Base-by-base conservation (phyloP, 2,888 invertebrate genomes). In the Amblyteles armatorius region DNA sequence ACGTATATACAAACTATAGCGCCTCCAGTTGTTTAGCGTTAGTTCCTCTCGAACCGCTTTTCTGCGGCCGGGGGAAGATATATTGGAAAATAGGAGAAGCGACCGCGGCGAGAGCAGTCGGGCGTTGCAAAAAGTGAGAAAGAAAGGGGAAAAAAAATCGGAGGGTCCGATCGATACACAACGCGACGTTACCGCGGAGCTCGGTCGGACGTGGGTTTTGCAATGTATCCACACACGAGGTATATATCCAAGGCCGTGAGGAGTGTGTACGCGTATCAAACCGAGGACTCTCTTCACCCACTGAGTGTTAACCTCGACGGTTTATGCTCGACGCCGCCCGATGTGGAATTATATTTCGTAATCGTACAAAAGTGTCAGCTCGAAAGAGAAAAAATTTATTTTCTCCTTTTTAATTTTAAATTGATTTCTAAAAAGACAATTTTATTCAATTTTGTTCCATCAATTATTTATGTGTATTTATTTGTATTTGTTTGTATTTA, bases 161-260 rank as follows among this genome's bases (percentile, higher is more conserved):
- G 68, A 81, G 68, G 74, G 69, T 69, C 69, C 81, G 74, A 81
- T 81, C 81, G 81, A 81, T 81, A 69, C 74, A 60, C 50, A 69
- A 76, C 65, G 68, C 77, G 67, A 77, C 77, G 50, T 77, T 77
- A 52, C 52, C 67, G 26, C 33, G 50, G 52, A 40, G 69, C 65
- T 67, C 69, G 60, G 77, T 67, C 69, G 44, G 72, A 82, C 78
- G 71, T 78, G 79, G 82, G 83, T 87, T 88, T 63, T 85, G 79
- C 86, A 86, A 83, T 81, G 82, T 84, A 79, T 68, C 79, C 67
- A 57, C 55, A 73, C 44, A 67, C 73, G 33, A 67, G 29, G 73
- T 44, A 16, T 16, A 48, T 16, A 44, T 29, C 44, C 73, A 73
- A 80, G 67, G 73, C 63, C 79, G 52, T 19, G 44, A 78, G 44